Evolutionary conservation across 2,113 vertebrate species (phyloP).

Genomic region (Oenanthe oenanthe): DNA sequence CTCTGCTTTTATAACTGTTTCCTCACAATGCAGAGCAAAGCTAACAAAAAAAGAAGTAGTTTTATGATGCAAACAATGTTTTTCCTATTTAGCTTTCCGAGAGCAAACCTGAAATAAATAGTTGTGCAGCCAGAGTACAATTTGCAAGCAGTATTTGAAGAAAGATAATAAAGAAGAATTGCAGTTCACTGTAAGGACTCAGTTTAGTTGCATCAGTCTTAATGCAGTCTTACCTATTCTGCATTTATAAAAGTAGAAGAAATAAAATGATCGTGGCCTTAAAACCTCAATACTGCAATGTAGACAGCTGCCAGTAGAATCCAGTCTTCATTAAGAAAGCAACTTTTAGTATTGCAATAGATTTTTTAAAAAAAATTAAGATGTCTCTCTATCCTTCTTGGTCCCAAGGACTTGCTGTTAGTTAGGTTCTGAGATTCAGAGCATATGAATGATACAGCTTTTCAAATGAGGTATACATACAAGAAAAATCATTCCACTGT

Average conservation of each 20-base stretch:
- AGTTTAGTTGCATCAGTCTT: neutral
- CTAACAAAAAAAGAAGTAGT: neutral
- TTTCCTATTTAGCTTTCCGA: neutral
- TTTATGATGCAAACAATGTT: neutral
- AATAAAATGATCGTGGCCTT: neutral
- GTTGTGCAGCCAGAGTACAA: neutral
- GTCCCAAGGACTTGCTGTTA: neutral
- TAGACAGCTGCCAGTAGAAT: neutral
- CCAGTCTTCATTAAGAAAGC: neutral
- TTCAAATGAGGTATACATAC: neutral
- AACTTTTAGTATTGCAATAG: neutral
- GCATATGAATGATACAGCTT: neutral
- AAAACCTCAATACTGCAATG: neutral
- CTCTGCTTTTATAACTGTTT: neutral
- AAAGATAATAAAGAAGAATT: slow-evolving; percentile 32
- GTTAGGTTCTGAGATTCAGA: neutral
- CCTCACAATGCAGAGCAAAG: neutral
- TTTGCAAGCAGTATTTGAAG: slow-evolving; percentile 10
- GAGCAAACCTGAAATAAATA: slow-evolving; percentile 27
- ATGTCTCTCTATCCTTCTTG: neutral
- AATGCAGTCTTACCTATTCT: neutral
- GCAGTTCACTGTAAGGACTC: neutral
- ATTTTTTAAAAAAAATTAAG: neutral
- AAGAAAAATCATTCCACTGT: neutral
- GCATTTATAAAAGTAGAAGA: neutral